These are phyloP conservation scores for Hydrocynus forskahlii DNA, from an alignment of 2,797 vertebrate species.

Conservation along the genomic window DNA sequence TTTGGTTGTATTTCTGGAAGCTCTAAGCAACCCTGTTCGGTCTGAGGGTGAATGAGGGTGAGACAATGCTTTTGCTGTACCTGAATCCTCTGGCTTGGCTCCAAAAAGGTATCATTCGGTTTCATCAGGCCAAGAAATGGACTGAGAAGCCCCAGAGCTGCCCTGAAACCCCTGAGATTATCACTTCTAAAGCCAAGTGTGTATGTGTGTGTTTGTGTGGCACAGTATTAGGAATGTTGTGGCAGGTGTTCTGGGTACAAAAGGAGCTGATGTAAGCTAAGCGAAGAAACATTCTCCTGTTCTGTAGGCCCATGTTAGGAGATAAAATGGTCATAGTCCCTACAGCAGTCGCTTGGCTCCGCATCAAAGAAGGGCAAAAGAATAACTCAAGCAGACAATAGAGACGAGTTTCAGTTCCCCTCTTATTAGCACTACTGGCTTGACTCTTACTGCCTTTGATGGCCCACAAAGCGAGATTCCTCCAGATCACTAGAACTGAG, in stretches of 20 bases:
- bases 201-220: not conserved
- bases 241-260: not conserved
- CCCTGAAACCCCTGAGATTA: slow-evolving; percentile 8
- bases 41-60: not conserved
- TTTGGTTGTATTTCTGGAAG: not conserved
- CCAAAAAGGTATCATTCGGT: not conserved
- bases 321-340: not conserved
- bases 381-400: no score
- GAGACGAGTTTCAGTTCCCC: no score
- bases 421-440: no score
- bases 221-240: not conserved
- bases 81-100: not conserved
- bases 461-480: no score
- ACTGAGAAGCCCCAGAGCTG: not conserved
- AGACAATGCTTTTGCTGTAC: not conserved
- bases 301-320: not conserved
- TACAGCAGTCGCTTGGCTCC: not conserved
- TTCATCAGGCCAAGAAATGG: not conserved
- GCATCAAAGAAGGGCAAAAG: not conserved
- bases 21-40: not conserved
- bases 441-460: no score
- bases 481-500: no score
- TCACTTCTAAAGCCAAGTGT: slow-evolving; percentile 9
- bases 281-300: not conserved
- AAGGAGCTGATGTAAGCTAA: not conserved